Conservation (phyloP, 2,797 vertebrate genomes). For the Chrosomus eos region DNA sequence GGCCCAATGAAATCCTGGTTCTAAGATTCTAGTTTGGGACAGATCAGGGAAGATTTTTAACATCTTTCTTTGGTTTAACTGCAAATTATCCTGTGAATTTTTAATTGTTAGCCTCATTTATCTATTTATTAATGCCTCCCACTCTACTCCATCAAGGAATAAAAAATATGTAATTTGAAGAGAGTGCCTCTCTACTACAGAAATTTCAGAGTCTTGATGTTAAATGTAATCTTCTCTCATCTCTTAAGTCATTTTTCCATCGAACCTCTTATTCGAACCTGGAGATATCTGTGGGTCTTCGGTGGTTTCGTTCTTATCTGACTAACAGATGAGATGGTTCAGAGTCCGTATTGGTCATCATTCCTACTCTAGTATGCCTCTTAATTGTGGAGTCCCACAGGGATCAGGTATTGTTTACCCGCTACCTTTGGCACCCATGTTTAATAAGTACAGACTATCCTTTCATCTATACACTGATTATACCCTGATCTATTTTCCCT, state of each 20-base stretch:
- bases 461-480: not conserved
- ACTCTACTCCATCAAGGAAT: too few relatives aligned
- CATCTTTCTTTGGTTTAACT: not conserved
- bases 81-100: not conserved
- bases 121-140: not conserved
- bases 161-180: too few relatives aligned
- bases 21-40: not conserved
- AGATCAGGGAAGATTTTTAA: not conserved
- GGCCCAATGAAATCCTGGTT: not conserved
- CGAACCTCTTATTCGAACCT: too few relatives aligned
- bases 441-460: not conserved
- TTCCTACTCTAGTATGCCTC: too few relatives aligned
- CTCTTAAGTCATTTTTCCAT: not conserved
- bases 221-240: not conserved
- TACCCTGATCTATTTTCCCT: not conserved
- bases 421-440: not conserved
- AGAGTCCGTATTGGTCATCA: too few relatives aligned
- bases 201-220: not conserved
- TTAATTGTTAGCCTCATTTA: not conserved
- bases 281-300: too few relatives aligned
- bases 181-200: too few relatives aligned
- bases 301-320: too few relatives aligned
- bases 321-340: too few relatives aligned
- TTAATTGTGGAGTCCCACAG: too few relatives aligned
- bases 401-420: too few relatives aligned